phyloP scores from a whole-genome alignment of 2,888 invertebrate genomes.

The Sarcophaga carnaria region DNA sequence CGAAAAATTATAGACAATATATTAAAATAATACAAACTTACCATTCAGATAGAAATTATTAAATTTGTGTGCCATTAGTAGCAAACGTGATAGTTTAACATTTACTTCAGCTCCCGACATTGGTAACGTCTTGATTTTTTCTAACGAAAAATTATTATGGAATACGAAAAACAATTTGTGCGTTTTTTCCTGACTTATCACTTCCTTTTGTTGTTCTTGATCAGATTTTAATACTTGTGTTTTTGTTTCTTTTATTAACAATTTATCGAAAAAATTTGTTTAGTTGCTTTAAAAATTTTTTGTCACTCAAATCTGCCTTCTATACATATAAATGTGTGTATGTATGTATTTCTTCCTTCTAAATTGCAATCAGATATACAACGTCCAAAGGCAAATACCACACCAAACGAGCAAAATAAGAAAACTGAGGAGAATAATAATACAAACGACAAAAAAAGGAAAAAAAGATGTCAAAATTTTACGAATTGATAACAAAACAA shows the following conservation, averaged over 20 bases:
- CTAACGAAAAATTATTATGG: conserved; percentile 21
- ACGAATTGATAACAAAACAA: conserved; percentile 20
- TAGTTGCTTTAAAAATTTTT: conserved; percentile 41
- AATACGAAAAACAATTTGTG: conserved; percentile 31
- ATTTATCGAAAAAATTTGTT: conserved; percentile 26
- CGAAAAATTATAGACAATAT: too few relatives aligned
- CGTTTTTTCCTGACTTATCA: conserved; percentile 26
- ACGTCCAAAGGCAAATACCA: conserved; percentile 21
- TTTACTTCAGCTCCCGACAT: conserved; percentile 80
- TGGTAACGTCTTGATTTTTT: conserved; percentile 65
- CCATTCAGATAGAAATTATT: conserved; percentile 95
- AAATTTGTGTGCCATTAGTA: conserved; percentile 92
- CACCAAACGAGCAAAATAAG: conserved; percentile 50
- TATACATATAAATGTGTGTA: not conserved
- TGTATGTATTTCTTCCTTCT: conserved; percentile 42
- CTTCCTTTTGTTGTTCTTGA: not conserved
- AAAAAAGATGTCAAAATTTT: conserved; percentile 12
- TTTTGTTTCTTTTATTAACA: conserved; percentile 12
- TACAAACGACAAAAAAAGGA: conserved; percentile 11
- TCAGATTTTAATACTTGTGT: conserved; percentile 5
- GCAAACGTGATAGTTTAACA: conserved; percentile 85
- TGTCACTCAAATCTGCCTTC: conserved; percentile 44
- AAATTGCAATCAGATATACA: conserved; percentile 23
- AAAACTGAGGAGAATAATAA: conserved; percentile 45
- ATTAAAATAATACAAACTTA: conserved; percentile 80